Conservation (phyloP, 2,113 vertebrate species). For the Poecilia latipinna region DNA sequence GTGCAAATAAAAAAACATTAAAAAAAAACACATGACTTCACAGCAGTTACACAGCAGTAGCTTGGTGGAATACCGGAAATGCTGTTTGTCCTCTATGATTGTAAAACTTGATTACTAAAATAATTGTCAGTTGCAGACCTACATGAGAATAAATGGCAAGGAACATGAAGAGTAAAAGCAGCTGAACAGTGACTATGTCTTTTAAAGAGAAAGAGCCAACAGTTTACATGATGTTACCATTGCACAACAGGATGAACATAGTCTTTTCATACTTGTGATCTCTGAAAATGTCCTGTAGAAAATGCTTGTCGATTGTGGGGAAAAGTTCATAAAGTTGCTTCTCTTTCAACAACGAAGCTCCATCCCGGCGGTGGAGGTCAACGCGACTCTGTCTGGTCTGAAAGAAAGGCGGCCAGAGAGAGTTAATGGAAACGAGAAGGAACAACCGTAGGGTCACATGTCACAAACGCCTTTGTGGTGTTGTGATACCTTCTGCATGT, state of each 20-base stretch:
- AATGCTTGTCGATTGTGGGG: conserved; percentile 89
- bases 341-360: conserved; percentile 89
- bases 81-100: too few relatives aligned
- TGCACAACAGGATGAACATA: background rate
- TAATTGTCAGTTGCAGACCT: too few relatives aligned
- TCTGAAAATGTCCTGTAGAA: conserved; percentile 93
- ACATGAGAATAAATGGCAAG: background rate
- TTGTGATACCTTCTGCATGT: conserved; percentile 83
- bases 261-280: conserved; percentile 90
- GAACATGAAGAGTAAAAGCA: background rate
- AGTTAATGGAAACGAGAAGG: background rate
- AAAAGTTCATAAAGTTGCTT: conserved; percentile 90
- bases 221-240: background rate
- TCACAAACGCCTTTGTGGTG: background rate
- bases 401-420: conserved; percentile 17
- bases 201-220: background rate
- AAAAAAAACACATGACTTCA: background rate
- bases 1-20: conserved; percentile 2
- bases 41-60: too few relatives aligned
- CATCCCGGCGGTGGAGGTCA: conserved; percentile 84
- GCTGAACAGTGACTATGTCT: too few relatives aligned
- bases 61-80: background rate
- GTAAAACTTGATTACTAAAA: background rate
- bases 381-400: conserved; percentile 81
- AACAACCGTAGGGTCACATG: background rate